phyloP scores from a whole-genome alignment of 2,113 vertebrate species.

The Oriolus oriolus region DNA sequence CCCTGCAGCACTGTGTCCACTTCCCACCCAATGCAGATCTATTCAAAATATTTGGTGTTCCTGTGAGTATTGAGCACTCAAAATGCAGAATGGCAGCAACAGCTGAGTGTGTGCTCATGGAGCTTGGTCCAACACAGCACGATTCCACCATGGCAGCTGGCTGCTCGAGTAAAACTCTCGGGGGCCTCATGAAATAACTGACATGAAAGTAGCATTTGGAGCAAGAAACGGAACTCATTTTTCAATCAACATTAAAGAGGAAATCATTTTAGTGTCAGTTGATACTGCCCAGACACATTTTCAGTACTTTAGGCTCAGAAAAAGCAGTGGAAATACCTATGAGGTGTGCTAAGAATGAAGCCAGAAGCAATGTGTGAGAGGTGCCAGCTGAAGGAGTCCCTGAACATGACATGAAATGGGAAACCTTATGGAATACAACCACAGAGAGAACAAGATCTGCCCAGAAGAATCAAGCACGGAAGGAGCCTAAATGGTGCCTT shows the following conservation, averaged over 20 bases:
- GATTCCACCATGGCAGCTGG: background rate
- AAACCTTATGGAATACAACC: background rate
- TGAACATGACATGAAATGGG: background rate
- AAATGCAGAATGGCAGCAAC: background rate
- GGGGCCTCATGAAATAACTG: background rate
- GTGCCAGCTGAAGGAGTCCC: background rate
- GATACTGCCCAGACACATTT: conserved; percentile 43
- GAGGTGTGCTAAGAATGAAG: conserved; percentile 33
- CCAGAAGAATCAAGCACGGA: background rate
- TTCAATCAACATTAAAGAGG: conserved; percentile 29
- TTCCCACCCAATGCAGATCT: background rate
- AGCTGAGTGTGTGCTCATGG: background rate
- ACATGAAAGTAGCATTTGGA: conserved; percentile 34
- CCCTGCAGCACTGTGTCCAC: background rate
- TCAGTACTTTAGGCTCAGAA: background rate
- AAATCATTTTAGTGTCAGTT: conserved; percentile 43
- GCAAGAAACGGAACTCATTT: conserved; percentile 31
- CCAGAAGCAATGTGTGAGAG: background rate
- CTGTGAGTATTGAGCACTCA: background rate
- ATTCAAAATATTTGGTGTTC: background rate
- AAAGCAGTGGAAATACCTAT: conserved; percentile 35
- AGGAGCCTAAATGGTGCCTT: background rate
- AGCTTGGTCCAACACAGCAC: background rate
- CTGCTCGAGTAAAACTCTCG: background rate
- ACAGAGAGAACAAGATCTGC: background rate